A percentile compares a stretch with the other conserved stretches of the same genome.
Evolutionary conservation across 2,888 invertebrate genomes (phyloP).

Genomic region (Lasioglossum lativentre): DNA sequence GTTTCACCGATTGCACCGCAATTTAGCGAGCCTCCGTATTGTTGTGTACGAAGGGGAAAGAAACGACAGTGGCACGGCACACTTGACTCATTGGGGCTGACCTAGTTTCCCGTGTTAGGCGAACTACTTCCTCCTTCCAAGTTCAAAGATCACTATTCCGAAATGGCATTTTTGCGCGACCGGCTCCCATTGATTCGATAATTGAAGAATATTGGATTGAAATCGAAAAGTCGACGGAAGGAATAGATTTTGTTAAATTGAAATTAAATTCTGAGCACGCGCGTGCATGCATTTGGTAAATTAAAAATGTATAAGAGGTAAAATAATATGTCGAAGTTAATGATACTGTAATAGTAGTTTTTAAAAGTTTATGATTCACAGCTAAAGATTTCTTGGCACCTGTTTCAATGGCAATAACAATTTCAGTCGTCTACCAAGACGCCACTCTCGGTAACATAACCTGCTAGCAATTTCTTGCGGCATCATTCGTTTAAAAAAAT

Average conservation of each 20-base stretch:
- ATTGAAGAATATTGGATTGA: background rate
- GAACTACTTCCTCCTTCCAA: constrained; percentile 16
- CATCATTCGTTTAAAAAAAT: background rate
- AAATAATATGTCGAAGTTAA: background rate
- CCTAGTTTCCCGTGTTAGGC: constrained; percentile 1
- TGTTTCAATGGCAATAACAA: background rate
- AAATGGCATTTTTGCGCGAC: background rate
- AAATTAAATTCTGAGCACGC: background rate
- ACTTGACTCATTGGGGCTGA: constrained; percentile 30
- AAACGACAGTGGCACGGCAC: constrained; percentile 16
- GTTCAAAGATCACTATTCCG: constrained; percentile 1
- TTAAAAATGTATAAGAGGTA: background rate
- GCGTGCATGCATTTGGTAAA: background rate
- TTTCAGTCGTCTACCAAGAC: background rate
- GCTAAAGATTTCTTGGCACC: background rate
- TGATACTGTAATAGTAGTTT: background rate
- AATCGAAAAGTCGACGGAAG: background rate
- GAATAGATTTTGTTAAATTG: background rate
- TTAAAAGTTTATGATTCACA: background rate
- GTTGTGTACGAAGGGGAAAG: constrained; percentile 14
- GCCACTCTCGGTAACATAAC: background rate
- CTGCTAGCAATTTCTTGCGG: background rate
- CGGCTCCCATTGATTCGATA: background rate
- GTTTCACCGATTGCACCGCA: background rate
- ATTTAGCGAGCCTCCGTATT: background rate